Evolutionary conservation across 2,113 vertebrate species (phyloP), one percentile per base, ranked within the genome.

Genomic region (Plecotus auritus): DNA sequence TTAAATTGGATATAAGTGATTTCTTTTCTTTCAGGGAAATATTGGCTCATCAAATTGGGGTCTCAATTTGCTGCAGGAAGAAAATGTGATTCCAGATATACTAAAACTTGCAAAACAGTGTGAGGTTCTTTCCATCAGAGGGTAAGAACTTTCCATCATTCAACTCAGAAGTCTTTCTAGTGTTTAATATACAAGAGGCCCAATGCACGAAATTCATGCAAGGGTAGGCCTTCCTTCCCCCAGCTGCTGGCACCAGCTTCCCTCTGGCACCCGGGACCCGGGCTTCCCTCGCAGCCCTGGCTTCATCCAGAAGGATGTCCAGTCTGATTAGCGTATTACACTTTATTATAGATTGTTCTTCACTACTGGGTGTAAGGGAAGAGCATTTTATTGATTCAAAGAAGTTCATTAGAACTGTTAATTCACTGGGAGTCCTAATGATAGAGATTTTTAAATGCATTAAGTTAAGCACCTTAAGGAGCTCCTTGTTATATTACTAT

Each of bases 11-110:
- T 88, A 14, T 73, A 95, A 90, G 20, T 95, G 14, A 84, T 84
- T 96, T 93, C 40, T 88, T 56, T 97, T 96, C 54, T 98, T 97
- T 81, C 93, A 99, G 99, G 99, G 99, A 76, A 99, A 99, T 98
- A 99, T 99, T 67, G 99, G 99, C 93, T 99, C 99, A 51, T 99
- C 99, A 12, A 99, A 99, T 83, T 99, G 99, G 99, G 99, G 99
- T 94, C 98, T 99, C 85, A 99, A 99, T 97, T 98, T 99, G 95
- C 99, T 99, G 94, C 99, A 99, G 93, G 99, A 99, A 96, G 99
- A 99, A 98, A 99, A 99, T 94, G 99, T 99, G 85, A 99, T 99
- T 97, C 99, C 99, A 70, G 99, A 99, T 97, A 99, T 99, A 95
- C 98, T 99, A 49, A 96, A 98, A 17, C 98, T 99, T 98, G 99